Conservation (phyloP, 2,888 invertebrate genomes). For the Trissoscelio sp. region DNA sequence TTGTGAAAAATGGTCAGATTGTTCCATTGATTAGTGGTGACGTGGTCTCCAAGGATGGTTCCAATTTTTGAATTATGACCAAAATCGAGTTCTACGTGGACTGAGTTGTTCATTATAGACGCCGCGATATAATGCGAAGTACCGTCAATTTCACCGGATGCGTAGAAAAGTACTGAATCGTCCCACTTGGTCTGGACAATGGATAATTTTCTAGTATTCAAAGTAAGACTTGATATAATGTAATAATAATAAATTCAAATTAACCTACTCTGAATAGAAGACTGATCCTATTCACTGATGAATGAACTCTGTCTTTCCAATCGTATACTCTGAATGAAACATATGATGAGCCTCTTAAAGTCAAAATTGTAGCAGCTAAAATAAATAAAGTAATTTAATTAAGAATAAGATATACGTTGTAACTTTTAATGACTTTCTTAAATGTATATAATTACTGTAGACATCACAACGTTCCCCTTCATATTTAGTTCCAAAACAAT, state of each 20-base stretch:
- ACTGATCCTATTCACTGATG: slow-evolving; percentile 93
- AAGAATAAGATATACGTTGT: not conserved
- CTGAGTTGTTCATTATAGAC: slow-evolving; percentile 91
- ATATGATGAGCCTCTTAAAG: slow-evolving; percentile 95
- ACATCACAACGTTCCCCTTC: slow-evolving; percentile 97
- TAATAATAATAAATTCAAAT: slow-evolving; percentile 12
- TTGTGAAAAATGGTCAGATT: slow-evolving; percentile 94
- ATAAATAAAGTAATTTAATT: not conserved
- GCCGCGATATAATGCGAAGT: slow-evolving; percentile 96
- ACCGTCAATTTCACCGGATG: slow-evolving; percentile 94
- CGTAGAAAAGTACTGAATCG: slow-evolving; percentile 96
- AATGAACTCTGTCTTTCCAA: slow-evolving; percentile 96
- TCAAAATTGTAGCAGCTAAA: slow-evolving; percentile 93
- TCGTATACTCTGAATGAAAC: slow-evolving; percentile 96
- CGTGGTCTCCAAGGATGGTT: slow-evolving; percentile 87
- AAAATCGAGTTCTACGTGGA: slow-evolving; percentile 94
- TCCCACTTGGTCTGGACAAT: slow-evolving; percentile 91
- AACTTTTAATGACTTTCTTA: not conserved
- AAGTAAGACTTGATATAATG: not conserved
- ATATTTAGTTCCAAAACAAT: slow-evolving; percentile 96
- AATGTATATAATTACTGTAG: slow-evolving; percentile 88
- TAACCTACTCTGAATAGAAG: slow-evolving; percentile 91
- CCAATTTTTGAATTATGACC: slow-evolving; percentile 90
- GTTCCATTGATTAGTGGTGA: slow-evolving; percentile 93
- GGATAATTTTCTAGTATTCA: slow-evolving; percentile 10